Conservation (phyloP, 2,888 invertebrate genomes). For the Pycnomerus fuliginosus region DNA sequence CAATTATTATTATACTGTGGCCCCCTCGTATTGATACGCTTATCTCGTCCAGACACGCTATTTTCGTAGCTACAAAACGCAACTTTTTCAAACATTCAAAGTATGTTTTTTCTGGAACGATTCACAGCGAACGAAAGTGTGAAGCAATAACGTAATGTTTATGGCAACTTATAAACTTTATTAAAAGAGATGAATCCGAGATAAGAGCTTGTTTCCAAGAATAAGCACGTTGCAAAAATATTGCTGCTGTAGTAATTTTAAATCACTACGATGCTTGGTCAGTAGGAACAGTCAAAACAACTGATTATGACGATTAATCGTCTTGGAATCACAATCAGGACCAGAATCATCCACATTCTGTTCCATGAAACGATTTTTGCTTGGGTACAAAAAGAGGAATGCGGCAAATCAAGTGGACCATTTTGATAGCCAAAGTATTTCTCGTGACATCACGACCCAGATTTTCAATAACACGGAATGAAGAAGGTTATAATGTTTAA, state of each 20-base stretch:
- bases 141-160: slow-evolving; percentile 4
- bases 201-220: slow-evolving; percentile 21
- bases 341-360: no score
- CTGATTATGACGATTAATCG: slow-evolving; percentile 21
- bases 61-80: slow-evolving; percentile 14
- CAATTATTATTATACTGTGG: slow-evolving; percentile 10
- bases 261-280: slow-evolving; percentile 24
- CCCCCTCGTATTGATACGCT: slow-evolving; percentile 14
- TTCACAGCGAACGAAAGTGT: no score
- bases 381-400: no score
- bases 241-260: slow-evolving; percentile 28
- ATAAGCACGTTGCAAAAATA: slow-evolving; percentile 28
- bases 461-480: no score
- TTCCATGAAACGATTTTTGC: no score
- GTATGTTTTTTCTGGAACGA: neutral
- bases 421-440: no score
- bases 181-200: slow-evolving; percentile 16
- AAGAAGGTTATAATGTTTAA: no score
- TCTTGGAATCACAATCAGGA: no score
- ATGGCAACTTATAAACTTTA: slow-evolving; percentile 3
- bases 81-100: slow-evolving; percentile 9
- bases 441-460: no score
- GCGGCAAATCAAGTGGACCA: no score
- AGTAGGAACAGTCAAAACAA: slow-evolving; percentile 26
- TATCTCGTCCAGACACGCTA: slow-evolving; percentile 15